Evolutionary conservation across 2,888 invertebrate species (phyloP).

Genomic region (Drosophila yooni): DNA sequence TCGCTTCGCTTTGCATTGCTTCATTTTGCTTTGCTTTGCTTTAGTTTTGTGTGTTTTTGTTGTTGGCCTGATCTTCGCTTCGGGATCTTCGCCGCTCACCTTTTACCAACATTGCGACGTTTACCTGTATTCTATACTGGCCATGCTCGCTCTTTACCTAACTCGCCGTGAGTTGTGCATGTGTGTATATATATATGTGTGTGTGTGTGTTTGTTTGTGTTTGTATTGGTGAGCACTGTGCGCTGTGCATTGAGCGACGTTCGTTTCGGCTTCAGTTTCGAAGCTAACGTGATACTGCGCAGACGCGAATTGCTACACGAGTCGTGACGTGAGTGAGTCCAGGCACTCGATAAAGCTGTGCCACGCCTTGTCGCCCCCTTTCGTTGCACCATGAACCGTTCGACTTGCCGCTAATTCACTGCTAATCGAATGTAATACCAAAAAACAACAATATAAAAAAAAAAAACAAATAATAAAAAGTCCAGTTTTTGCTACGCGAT

Average conservation of each 20-base stretch:
- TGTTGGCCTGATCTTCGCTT: slow-evolving; percentile 61
- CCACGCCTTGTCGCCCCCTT: slow-evolving; percentile 9
- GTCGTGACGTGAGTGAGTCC: slow-evolving; percentile 14
- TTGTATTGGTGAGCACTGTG: slow-evolving; percentile 12
- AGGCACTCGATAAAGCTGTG: slow-evolving; percentile 36
- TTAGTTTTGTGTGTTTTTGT: slow-evolving; percentile 50
- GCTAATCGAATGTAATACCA: slow-evolving; percentile 55
- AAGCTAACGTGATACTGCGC: slow-evolving; percentile 83
- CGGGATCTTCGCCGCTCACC: slow-evolving; percentile 65
- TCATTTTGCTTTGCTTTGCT: slow-evolving; percentile 62
- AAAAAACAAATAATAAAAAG: slow-evolving; percentile 22
- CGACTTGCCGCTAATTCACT: slow-evolving; percentile 52
- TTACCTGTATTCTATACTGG: slow-evolving; percentile 67
- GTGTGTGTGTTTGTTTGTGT: slow-evolving; percentile 13
- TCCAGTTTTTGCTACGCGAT: slow-evolving; percentile 11
- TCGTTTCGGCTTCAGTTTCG: slow-evolving; percentile 74
- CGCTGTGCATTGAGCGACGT: slow-evolving; percentile 36
- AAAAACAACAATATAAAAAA: slow-evolving; percentile 28
- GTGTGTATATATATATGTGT: slow-evolving; percentile 6
- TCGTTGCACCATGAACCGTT: slow-evolving; percentile 5
- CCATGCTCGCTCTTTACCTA: slow-evolving; percentile 39
- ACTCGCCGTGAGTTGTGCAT: slow-evolving; percentile 35
- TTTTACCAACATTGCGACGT: slow-evolving; percentile 52
- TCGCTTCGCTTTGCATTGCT: slow-evolving; percentile 21
- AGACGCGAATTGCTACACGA: slow-evolving; percentile 71